Percentiles rank a stretch among this genome's conserved stretches.
phyloP scores from a whole-genome alignment of 2,797 vertebrate genomes.

The Enteromius argenteus region DNA sequence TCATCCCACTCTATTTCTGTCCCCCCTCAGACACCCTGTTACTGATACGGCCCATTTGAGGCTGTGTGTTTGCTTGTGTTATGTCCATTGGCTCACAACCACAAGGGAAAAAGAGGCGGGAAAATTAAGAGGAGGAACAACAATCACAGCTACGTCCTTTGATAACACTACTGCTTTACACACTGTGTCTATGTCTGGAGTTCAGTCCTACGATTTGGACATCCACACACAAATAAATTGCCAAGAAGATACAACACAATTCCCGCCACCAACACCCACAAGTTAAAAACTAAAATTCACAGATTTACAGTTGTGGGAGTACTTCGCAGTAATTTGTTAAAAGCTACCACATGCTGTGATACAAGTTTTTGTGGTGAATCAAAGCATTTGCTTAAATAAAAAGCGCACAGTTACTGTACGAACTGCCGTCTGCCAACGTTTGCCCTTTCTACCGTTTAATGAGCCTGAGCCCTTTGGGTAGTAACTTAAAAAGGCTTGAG shows the following conservation, averaged over 20 bases:
- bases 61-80: conserved; percentile 25
- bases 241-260: conserved; percentile 39
- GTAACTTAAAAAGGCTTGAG: conserved; percentile 71
- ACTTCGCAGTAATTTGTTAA: conserved; percentile 61
- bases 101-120: conserved; percentile 66
- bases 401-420: conserved; percentile 63
- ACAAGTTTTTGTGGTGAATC: conserved; percentile 63
- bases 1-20: conserved; percentile 51
- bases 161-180: conserved; percentile 61
- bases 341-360: conserved; percentile 64
- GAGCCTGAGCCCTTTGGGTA: conserved; percentile 65
- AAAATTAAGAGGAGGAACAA: conserved; percentile 68
- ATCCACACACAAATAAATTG: conserved; percentile 28
- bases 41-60: conserved; percentile 64
- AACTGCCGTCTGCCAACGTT: conserved; percentile 42
- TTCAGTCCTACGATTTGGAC: conserved; percentile 39
- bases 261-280: not conserved
- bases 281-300: not conserved
- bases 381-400: conserved; percentile 64
- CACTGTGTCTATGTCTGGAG: conserved; percentile 54
- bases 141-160: conserved; percentile 63
- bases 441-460: conserved; percentile 67
- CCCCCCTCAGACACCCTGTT: conserved; percentile 54
- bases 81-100: conserved; percentile 49
- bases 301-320: conserved; percentile 29